Evolutionary conservation across 2,888 invertebrate species (phyloP).

Genomic region (Himalopsyche japonica): DNA sequence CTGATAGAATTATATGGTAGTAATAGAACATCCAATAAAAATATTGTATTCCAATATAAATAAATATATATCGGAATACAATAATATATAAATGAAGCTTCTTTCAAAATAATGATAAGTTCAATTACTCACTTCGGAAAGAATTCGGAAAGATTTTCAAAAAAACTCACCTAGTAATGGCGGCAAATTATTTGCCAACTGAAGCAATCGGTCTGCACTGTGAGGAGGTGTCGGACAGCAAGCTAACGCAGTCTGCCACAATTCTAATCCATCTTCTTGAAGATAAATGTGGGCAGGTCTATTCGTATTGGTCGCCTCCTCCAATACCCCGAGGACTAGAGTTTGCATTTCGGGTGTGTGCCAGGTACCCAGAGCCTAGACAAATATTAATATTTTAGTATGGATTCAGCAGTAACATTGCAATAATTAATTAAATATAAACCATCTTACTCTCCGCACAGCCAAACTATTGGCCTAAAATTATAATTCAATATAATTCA

Average conservation of each 20-base stretch:
- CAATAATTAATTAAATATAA: background rate
- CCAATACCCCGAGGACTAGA: conserved; percentile 62
- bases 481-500: no score
- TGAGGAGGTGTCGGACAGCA: conserved; percentile 61
- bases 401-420: no score
- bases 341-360: conserved; percentile 60
- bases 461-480: no score
- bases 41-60: no score
- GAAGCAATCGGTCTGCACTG: conserved; percentile 55
- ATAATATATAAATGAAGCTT: no score
- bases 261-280: conserved; percentile 87
- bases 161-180: conserved; percentile 67
- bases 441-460: background rate
- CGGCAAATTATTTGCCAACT: conserved; percentile 74
- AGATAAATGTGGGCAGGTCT: conserved; percentile 86
- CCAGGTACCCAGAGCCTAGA: conserved; percentile 63
- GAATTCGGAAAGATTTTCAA: background rate
- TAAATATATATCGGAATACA: no score
- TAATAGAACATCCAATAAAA: no score
- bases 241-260: conserved; percentile 82
- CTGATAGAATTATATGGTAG: no score
- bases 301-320: conserved; percentile 70
- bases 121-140: background rate
- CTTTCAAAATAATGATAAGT: no score
- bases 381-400: background rate